Conservation (phyloP, 2,113 vertebrate genomes). For the Brachionichthys hirsutus region DNA sequence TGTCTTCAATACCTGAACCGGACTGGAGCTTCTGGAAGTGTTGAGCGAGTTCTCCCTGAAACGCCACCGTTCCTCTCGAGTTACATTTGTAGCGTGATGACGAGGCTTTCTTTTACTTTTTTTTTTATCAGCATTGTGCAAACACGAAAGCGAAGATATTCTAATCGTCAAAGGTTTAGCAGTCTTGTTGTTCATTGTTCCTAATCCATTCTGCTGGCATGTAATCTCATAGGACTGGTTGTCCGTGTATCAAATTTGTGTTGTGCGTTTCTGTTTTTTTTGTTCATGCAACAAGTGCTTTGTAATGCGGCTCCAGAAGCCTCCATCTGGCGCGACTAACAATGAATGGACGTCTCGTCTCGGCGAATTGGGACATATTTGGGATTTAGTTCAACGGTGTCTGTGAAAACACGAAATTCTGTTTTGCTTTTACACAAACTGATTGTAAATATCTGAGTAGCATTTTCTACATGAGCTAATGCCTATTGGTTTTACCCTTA, state of each 20-base stretch:
- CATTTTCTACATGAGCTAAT: too few relatives aligned
- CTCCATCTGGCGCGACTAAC: conserved; percentile 8
- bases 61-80: neutral
- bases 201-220: neutral
- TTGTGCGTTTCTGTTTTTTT: conserved; percentile 6
- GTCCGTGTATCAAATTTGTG: neutral
- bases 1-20: neutral
- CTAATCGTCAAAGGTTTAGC: neutral
- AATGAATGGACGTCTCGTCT: neutral
- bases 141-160: neutral
- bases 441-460: too few relatives aligned
- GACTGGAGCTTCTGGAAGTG: too few relatives aligned
- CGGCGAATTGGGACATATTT: neutral
- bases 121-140: conserved; percentile 8
- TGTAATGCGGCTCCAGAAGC: conserved; percentile 1
- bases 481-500: too few relatives aligned
- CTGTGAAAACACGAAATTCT: too few relatives aligned
- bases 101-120: too few relatives aligned
- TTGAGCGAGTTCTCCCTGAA: neutral
- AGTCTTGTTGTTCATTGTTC: neutral
- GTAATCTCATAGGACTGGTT: conserved; percentile 5
- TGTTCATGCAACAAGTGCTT: conserved; percentile 4
- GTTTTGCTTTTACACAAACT: too few relatives aligned
- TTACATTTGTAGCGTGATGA: neutral
- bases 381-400: too few relatives aligned